A percentile compares a stretch with the other conserved stretches of the same genome.
Evolutionary conservation across 2,113 vertebrate genomes (phyloP).

Genomic region (Saguinus imperator): DNA sequence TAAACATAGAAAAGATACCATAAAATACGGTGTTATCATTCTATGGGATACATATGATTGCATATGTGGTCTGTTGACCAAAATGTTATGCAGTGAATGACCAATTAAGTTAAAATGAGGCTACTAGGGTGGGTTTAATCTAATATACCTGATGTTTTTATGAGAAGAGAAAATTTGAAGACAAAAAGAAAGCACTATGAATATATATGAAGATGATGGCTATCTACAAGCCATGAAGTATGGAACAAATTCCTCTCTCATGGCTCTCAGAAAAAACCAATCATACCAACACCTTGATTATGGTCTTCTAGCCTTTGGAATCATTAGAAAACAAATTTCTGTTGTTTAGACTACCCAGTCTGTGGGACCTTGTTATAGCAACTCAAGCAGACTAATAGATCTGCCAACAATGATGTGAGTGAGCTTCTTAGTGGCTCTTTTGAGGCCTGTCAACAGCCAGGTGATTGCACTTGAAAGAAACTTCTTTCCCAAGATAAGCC

Average conservation of each 20-base stretch:
- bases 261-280: not conserved
- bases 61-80: not conserved
- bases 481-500: not conserved
- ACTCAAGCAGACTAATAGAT: not conserved
- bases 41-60: not conserved
- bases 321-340: not conserved
- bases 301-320: not conserved
- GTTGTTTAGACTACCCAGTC: not conserved
- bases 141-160: not conserved
- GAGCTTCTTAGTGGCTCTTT: not conserved
- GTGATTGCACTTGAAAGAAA: not conserved
- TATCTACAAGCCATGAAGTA: not conserved
- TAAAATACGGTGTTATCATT: not conserved
- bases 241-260: not conserved
- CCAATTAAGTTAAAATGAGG: not conserved
- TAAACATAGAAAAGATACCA: not conserved
- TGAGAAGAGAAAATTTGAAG: not conserved
- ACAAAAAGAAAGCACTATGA: not conserved
- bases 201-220: not conserved
- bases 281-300: not conserved
- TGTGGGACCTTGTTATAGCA: not conserved
- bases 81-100: not conserved
- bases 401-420: not conserved
- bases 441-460: not conserved
- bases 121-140: not conserved